These are phyloP conservation scores for Dasyurus viverrinus DNA, from an alignment of 2,113 vertebrate genomes.

Conservation along the genomic window DNA sequence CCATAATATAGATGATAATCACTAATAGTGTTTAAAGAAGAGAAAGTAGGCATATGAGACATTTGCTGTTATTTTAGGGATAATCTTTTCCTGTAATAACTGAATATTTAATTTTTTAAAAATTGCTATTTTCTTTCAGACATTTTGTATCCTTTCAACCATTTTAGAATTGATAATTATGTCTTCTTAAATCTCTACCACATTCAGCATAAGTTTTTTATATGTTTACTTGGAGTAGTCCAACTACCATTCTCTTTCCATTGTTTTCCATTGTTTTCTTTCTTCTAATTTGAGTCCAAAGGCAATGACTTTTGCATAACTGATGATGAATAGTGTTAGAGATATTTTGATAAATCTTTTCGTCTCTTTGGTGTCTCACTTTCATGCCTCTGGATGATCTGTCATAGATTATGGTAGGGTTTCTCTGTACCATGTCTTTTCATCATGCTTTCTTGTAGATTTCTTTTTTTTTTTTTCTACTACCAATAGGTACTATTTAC, in stretches of 20 bases:
- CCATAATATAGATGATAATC: background rate
- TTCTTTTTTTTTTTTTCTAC: background rate
- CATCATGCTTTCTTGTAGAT: background rate
- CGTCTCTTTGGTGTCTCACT: background rate
- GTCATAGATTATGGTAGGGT: background rate
- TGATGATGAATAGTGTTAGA: background rate
- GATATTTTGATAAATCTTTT: background rate
- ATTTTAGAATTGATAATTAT: background rate
- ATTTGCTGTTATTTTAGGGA: background rate
- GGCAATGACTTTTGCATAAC: background rate
- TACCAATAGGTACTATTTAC: background rate
- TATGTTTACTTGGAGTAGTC: background rate
- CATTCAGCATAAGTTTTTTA: background rate
- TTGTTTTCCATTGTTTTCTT: background rate
- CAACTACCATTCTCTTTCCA: background rate
- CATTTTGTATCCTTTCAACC: background rate
- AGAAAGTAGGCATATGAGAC: background rate
- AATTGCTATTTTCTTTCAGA: background rate
- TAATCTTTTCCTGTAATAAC: background rate
- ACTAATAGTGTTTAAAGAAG: background rate
- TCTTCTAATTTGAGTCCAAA: background rate
- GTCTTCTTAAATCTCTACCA: background rate
- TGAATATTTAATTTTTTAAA: background rate
- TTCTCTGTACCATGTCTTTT: background rate
- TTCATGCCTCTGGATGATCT: background rate